phyloP scores from a whole-genome alignment of 2,888 invertebrate genomes.

The Drosophila affinis region DNA sequence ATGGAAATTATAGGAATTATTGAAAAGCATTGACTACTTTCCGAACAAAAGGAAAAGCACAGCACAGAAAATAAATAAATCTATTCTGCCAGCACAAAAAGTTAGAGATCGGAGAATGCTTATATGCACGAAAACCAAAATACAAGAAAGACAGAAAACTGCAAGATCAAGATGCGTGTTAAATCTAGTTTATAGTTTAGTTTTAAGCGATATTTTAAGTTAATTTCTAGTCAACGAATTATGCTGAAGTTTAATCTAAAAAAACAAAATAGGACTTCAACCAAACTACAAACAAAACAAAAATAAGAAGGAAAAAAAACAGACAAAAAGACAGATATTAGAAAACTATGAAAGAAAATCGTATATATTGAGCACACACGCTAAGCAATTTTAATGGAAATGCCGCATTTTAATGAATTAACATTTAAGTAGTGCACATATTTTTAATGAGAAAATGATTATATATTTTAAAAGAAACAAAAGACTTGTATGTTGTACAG shows the following conservation, averaged over 20 bases:
- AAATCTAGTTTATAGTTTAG: conserved; percentile 45
- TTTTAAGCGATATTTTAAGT: conserved; percentile 69
- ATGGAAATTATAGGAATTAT: conserved; percentile 21
- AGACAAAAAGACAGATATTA: conserved; percentile 1
- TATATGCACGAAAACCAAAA: conserved; percentile 39
- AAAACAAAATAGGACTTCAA: conserved; percentile 39
- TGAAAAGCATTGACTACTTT: conserved; percentile 21
- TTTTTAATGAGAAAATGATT: conserved; percentile 56
- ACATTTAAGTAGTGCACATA: conserved; percentile 63
- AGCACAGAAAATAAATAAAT: conserved; percentile 25
- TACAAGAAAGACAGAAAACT: conserved; percentile 17
- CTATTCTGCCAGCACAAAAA: conserved; percentile 27
- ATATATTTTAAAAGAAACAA: conserved; percentile 61
- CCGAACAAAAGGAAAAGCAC: conserved; percentile 20
- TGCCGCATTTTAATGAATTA: conserved; percentile 59
- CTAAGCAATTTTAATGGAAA: conserved; percentile 62
- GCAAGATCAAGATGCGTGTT: conserved; percentile 36
- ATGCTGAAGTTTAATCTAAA: conserved; percentile 66
- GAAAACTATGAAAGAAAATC: conserved; percentile 1
- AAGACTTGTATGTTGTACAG: conserved; percentile 67
- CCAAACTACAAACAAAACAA: conserved; percentile 29
- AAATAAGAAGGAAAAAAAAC: conserved; percentile 1
- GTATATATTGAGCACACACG: conserved; percentile 50
- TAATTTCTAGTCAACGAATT: conserved; percentile 79
- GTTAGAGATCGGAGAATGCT: conserved; percentile 28